Evolutionary conservation across 2,113 vertebrate species (phyloP), one percentile per base, ranked within the genome.

Genomic region (Excalfactoria chinensis): DNA sequence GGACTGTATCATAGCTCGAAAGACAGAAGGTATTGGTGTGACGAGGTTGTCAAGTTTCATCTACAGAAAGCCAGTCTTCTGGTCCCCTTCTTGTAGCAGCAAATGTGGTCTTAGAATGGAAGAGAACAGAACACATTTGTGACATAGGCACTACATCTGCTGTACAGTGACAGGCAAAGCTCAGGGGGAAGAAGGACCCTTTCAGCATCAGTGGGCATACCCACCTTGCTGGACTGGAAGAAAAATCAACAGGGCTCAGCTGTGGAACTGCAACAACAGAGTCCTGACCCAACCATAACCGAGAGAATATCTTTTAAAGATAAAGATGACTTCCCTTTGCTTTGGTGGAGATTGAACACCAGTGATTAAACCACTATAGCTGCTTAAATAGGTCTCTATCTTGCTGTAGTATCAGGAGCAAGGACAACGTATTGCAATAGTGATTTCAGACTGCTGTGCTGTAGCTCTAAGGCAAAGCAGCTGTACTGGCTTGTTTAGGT

Each of bases 231-330:
- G 93, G 84, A 81, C 92, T 96, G 51, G 72, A 86, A 82, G 84
- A 94, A 95, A 95, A 97, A 96, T 94, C 88, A 96, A 93, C 91
- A 49, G 92, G 91, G 93, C 92, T 97, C 93, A 95, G 96, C 95
- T 93, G 92, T 78, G 88, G 72, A 58, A 51, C 41, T 93, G 76
- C 63, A 69, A 74, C 68, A 76, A 32, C 83, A 59, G 81, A 92
- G 51, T 12, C 81, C 37, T 1, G 1, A 68, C 40, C 64, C 58
- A 79, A 53, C 58, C 43, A 6, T 49, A 40, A 72, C 74, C 90
- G 37, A 64, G 35, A 86, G 80, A 63, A 7, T 62, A 70, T 82
- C 12, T 87, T 88, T 64, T 7, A 18, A 49, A 87, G 79, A 64
- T 66, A 67, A 63, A 78, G 63, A 35, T 68, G 26, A 77, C 35